phyloP scores from a whole-genome alignment of 2,113 vertebrate genomes.

The Nicator chloris region DNA sequence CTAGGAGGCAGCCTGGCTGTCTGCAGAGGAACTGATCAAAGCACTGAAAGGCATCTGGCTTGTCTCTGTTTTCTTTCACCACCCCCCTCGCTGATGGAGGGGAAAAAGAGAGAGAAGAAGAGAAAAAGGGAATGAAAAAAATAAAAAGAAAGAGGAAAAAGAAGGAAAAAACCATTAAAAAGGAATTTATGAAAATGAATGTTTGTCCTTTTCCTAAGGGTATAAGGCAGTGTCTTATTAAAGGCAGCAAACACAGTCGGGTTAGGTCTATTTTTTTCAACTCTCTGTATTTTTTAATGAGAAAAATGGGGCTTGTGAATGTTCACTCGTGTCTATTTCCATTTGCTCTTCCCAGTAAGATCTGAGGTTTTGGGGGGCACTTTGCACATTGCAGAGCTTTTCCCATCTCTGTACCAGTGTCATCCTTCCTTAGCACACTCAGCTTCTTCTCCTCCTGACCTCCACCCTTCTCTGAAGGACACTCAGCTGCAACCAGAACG shows the following conservation, averaged over 20 bases:
- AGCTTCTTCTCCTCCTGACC: background rate
- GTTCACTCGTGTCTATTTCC: constrained; percentile 40
- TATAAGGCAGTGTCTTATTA: constrained; percentile 59
- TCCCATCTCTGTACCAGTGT: background rate
- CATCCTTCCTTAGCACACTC: background rate
- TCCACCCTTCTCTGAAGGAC: background rate
- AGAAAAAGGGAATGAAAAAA: background rate
- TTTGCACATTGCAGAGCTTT: constrained; percentile 20
- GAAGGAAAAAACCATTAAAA: constrained; percentile 72
- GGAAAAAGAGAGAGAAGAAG: constrained; percentile 20
- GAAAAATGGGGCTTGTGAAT: constrained; percentile 38
- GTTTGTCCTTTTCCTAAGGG: constrained; percentile 73
- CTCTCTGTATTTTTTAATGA: constrained; percentile 39
- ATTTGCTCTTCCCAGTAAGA: constrained; percentile 11
- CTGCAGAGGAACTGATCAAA: constrained; percentile 84
- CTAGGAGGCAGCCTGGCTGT: constrained; percentile 83
- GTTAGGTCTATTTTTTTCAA: background rate
- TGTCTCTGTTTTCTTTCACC: constrained; percentile 83
- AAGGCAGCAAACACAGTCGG: constrained; percentile 39
- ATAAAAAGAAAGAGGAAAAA: background rate
- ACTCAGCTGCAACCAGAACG: background rate
- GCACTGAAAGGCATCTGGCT: constrained; percentile 81
- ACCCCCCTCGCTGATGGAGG: constrained; percentile 58
- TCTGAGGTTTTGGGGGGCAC: background rate
- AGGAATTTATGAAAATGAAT: constrained; percentile 82